Percentiles rank a stretch among this genome's conserved stretches.
Conservation (phyloP, 2,113 vertebrate species). For the Eptatretus burgeri region DNA sequence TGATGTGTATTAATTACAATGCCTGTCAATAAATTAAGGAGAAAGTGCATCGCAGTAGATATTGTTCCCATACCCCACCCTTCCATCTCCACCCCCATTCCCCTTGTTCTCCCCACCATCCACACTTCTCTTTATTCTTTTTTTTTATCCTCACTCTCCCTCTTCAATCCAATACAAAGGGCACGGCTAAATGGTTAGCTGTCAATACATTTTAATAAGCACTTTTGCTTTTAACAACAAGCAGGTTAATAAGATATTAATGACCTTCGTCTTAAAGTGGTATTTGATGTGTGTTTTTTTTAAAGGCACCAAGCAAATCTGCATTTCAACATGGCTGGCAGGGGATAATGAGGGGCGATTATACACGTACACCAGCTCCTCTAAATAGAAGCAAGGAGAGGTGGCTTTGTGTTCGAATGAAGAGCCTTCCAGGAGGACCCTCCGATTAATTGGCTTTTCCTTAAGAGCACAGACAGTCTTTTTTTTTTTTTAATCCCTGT, state of each 20-base stretch:
- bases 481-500: background rate
- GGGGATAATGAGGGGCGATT: slow-evolving; percentile 2
- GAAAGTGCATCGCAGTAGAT: too few relatives aligned
- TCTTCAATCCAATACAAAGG: too few relatives aligned
- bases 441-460: slow-evolving; percentile 6
- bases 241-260: slow-evolving; percentile 4
- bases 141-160: too few relatives aligned
- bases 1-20: too few relatives aligned
- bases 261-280: slow-evolving; percentile 5
- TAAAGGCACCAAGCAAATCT: too few relatives aligned
- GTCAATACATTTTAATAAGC: slow-evolving; percentile 5
- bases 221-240: background rate
- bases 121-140: too few relatives aligned
- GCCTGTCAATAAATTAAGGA: too few relatives aligned
- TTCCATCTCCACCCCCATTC: too few relatives aligned
- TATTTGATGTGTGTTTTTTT: background rate
- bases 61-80: too few relatives aligned
- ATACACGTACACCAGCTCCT: slow-evolving; percentile 3
- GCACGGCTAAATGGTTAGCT: too few relatives aligned
- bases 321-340: background rate
- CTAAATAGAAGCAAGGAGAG: background rate
- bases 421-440: slow-evolving; percentile 1
- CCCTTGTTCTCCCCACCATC: too few relatives aligned
- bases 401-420: slow-evolving; percentile 2
- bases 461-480: background rate